Percentiles rank a stretch among this genome's conserved stretches.
Conservation (phyloP, 2,113 vertebrate genomes). For the Pollimyrus isidori region DNA sequence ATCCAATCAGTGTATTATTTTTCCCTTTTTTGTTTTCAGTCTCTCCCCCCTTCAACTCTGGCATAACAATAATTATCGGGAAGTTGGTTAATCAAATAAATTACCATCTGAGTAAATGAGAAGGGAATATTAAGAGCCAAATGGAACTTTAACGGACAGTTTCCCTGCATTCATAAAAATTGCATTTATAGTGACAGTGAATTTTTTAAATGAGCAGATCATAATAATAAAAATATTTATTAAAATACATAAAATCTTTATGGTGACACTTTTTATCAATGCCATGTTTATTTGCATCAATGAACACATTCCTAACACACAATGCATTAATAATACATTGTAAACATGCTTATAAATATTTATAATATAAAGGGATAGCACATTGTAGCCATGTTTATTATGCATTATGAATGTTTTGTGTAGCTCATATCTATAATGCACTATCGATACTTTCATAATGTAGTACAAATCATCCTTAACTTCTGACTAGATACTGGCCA, state of each 20-base stretch:
- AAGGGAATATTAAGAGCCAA: constrained; percentile 48
- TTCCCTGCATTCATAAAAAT: not conserved
- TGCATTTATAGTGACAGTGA: not conserved
- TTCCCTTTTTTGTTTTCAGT: not conserved
- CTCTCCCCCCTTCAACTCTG: constrained; percentile 27
- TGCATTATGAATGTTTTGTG: not conserved
- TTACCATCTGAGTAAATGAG: constrained; percentile 35
- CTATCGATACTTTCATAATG: not conserved
- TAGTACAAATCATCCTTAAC: not conserved
- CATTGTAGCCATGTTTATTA: not conserved
- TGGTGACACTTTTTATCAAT: not conserved
- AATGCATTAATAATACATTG: not conserved
- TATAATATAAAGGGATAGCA: not conserved
- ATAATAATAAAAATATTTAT: not conserved
- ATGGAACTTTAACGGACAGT: constrained; percentile 33
- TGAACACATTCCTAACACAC: not conserved
- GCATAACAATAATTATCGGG: constrained; percentile 41
- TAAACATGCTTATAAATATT: not conserved
- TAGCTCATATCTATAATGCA: not conserved
- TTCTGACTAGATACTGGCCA: not conserved
- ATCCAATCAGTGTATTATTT: constrained; percentile 39
- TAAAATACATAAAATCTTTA: not conserved
- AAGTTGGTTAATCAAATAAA: constrained; percentile 57
- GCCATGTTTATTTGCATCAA: not conserved
- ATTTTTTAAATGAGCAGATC: not conserved